A percentile compares a stretch with the other conserved stretches of the same genome.
Evolutionary conservation across 2,113 vertebrate species (phyloP).

Genomic region (Ia io): DNA sequence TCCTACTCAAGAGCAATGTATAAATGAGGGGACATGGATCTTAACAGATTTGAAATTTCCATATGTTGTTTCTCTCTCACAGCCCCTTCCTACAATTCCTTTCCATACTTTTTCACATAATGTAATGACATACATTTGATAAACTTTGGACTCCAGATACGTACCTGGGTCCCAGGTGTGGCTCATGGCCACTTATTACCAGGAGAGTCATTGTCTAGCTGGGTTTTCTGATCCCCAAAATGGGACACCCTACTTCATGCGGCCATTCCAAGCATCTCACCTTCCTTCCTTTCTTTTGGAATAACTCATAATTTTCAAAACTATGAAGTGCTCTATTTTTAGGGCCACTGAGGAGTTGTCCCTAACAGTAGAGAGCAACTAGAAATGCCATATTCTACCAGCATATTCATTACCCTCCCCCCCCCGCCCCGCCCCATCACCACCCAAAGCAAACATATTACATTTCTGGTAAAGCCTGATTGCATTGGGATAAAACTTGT

Average conservation of each 20-base stretch:
- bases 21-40: not conserved
- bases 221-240: not conserved
- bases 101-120: not conserved
- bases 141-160: not conserved
- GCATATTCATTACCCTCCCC: fast-evolving
- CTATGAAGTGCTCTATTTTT: not conserved
- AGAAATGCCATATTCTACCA: not conserved
- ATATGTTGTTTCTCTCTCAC: not conserved
- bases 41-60: not conserved
- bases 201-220: not conserved
- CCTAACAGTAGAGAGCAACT: not conserved
- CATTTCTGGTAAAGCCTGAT: not conserved
- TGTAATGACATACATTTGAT: not conserved
- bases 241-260: not conserved
- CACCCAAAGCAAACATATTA: not conserved
- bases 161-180: not conserved
- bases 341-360: not conserved
- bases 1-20: not conserved
- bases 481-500: not conserved
- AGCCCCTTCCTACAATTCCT: not conserved
- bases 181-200: not conserved
- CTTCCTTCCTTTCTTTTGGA: not conserved
- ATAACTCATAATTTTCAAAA: not conserved
- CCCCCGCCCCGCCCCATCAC: too few species aligned
- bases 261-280: not conserved